These are phyloP conservation scores for Potamarius usumacintae DNA, from an alignment of 2,113 vertebrate genomes.

Conservation along the genomic window DNA sequence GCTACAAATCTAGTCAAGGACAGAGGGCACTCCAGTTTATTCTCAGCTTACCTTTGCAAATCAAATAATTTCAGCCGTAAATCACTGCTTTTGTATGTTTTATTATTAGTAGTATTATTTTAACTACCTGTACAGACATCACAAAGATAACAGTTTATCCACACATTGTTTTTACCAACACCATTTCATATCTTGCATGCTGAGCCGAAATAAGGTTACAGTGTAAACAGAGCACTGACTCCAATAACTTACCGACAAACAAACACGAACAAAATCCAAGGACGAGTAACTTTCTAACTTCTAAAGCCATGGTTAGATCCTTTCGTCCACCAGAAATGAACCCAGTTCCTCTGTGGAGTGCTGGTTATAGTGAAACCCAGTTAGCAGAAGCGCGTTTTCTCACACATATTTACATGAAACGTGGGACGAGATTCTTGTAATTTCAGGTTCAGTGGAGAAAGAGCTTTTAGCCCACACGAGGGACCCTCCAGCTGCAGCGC, in stretches of 20 bases:
- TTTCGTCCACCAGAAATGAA: background rate
- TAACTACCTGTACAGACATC: background rate
- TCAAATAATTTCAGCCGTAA: too few species aligned
- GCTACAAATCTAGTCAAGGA: background rate
- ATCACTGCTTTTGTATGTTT: background rate
- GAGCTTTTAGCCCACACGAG: rapidly evolving
- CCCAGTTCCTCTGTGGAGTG: background rate
- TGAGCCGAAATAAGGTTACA: background rate
- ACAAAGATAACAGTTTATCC: background rate
- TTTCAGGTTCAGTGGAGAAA: too few species aligned
- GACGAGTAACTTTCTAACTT: background rate
- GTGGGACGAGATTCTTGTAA: background rate
- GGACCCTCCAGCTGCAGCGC: background rate
- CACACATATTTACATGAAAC: background rate
- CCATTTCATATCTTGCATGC: background rate
- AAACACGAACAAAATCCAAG: conserved; percentile 12
- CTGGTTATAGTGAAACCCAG: background rate
- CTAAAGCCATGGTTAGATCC: background rate
- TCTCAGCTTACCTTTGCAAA: background rate
- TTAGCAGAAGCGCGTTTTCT: background rate
- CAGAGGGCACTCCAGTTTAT: background rate
- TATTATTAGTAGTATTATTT: too few species aligned
- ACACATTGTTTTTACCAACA: background rate
- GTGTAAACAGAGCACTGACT: background rate
- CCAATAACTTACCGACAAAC: conserved; percentile 24